These are phyloP conservation scores for Allolobophora icterica DNA, from an alignment of 2,888 invertebrate species.

Conservation along the genomic window DNA sequence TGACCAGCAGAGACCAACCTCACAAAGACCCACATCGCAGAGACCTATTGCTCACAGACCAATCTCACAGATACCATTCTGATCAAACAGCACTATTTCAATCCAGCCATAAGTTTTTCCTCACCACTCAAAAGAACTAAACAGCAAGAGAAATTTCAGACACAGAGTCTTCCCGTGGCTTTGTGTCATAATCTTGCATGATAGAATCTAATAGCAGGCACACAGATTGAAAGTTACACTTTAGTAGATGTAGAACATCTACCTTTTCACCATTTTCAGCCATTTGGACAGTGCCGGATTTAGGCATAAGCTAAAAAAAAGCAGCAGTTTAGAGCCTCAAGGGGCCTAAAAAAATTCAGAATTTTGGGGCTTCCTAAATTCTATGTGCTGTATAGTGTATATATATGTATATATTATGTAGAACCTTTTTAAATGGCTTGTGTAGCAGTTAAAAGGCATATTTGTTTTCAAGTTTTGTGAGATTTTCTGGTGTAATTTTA, in stretches of 20 bases:
- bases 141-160: not conserved
- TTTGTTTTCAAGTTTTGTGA: too few relatives aligned
- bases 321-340: too few relatives aligned
- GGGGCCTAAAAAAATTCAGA: too few relatives aligned
- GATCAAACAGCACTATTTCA: not conserved
- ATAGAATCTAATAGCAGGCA: not conserved
- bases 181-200: not conserved
- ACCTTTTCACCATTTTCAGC: not conserved
- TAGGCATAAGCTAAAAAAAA: too few relatives aligned
- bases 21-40: not conserved
- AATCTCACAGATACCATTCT: conserved; percentile 26
- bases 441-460: too few relatives aligned
- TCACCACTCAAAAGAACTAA: not conserved
- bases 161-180: not conserved
- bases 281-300: too few relatives aligned
- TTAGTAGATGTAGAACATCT: not conserved
- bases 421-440: too few relatives aligned
- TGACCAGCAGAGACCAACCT: not conserved
- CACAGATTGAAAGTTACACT: not conserved
- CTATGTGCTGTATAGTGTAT: too few relatives aligned
- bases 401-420: too few relatives aligned
- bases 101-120: not conserved
- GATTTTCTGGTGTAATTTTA: too few relatives aligned
- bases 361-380: too few relatives aligned
- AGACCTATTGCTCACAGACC: conserved; percentile 5